Conservation (phyloP, 2,797 vertebrate genomes). For the Sarcoramphus papa region DNA sequence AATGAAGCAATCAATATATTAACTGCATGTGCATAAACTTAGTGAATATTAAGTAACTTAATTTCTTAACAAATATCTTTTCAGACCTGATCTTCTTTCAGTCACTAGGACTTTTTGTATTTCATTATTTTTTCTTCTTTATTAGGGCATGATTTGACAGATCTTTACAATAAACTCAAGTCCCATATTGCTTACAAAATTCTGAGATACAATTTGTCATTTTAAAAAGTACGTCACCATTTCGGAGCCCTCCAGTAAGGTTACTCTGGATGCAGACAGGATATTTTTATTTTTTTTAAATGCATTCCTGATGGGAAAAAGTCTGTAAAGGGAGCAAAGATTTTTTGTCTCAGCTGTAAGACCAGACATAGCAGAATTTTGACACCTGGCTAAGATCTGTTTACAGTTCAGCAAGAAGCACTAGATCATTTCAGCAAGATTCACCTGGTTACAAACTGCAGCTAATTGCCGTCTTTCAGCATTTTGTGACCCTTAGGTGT, state of each 20-base stretch:
- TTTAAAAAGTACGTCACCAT: not conserved
- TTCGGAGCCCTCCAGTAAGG: not conserved
- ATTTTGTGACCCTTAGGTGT: not conserved
- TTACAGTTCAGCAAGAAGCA: not conserved
- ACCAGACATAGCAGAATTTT: not conserved
- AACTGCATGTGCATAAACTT: not conserved
- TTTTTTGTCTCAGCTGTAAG: not conserved
- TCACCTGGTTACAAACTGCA: not conserved
- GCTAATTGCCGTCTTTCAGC: not conserved
- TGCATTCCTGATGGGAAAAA: not conserved
- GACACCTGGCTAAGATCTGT: not conserved
- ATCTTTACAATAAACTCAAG: not conserved
- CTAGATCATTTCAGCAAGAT: not conserved
- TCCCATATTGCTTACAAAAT: not conserved
- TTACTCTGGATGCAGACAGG: not conserved
- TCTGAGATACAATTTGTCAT: not conserved
- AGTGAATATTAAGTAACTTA: not conserved
- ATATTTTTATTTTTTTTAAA: not conserved
- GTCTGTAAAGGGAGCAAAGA: not conserved
- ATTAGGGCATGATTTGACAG: not conserved
- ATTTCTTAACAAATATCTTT: not conserved
- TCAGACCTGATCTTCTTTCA: not conserved
- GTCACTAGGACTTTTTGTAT: not conserved
- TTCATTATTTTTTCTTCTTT: not conserved
- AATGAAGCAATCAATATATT: not conserved